phyloP scores from a whole-genome alignment of 2,797 vertebrate genomes.

The Xenopus petersii region DNA sequence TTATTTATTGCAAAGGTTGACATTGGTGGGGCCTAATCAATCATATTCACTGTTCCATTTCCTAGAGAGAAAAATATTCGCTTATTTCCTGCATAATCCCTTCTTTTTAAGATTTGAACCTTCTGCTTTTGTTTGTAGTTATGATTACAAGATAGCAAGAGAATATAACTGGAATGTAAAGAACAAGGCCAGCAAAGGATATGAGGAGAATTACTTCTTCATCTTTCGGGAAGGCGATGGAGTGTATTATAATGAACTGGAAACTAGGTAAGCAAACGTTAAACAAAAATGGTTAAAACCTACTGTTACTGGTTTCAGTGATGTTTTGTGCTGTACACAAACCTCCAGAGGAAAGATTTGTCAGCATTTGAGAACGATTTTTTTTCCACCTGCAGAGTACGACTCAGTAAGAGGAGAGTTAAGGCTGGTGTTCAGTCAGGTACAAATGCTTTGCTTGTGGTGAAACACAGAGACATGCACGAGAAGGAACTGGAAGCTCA shows the following conservation, averaged over 20 bases:
- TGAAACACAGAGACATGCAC: slow-evolving; percentile 95
- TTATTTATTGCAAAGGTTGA: no score
- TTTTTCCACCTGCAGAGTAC: slow-evolving; percentile 70
- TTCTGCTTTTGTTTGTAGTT: slow-evolving; percentile 61
- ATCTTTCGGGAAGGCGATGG: slow-evolving; percentile 92
- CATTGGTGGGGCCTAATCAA: no score
- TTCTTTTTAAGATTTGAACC: no score
- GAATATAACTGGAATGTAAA: slow-evolving; percentile 98
- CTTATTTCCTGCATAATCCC: neutral
- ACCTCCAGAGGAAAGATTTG: no score
- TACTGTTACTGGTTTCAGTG: no score
- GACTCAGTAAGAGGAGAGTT: slow-evolving; percentile 89
- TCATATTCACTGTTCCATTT: no score
- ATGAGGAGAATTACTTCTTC: slow-evolving; percentile 96
- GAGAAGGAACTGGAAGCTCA: slow-evolving; percentile 95
- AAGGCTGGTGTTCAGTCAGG: slow-evolving; percentile 92
- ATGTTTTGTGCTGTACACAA: no score
- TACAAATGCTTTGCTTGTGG: slow-evolving; percentile 90
- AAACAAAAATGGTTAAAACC: no score
- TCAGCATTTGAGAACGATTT: no score
- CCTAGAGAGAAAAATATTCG: no score
- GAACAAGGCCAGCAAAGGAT: slow-evolving; percentile 96
- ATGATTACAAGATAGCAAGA: slow-evolving; percentile 93
- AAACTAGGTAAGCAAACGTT: slow-evolving; percentile 74
- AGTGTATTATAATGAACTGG: slow-evolving; percentile 93